Evolutionary conservation across 1,140 invertebrate genomes (phyloP), one percentile per base, ranked within the genome.

Genomic region (Bombus confusus): DNA sequence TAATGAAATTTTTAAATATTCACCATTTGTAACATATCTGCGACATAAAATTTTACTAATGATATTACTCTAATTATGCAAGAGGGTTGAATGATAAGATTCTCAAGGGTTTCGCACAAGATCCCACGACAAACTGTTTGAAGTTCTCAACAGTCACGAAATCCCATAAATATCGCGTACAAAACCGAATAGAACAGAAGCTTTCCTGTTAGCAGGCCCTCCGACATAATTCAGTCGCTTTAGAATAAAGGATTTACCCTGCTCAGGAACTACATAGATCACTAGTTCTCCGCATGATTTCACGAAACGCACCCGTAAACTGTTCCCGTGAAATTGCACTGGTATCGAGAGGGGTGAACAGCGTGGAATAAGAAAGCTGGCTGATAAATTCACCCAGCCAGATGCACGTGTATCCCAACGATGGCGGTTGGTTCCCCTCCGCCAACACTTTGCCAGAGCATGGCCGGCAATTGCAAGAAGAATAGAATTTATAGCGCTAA

Each of bases 401-500:
- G 57, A 62, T 39, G 43, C 69, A 57, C 77, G 80, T 82, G 41
- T 64, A 69, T 79, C 34, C 47, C 47, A 52, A 52, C 47, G 47
- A 52, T 52, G 47, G 47, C 68, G 31, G 43, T 28, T 43, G 8
- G 39, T 57, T 41, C 68, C 34, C n/a, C 34, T 69, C 34, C 74
- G 62, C 22, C 34, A 25, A 22, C 52, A 39, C 25, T 52, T 59
- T 41, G 39, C 41, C 5, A 22, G 5, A 13, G n/a, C 47, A 15
- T 25, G n/a, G 28, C 72, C 37, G 22, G 37, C 69, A 71, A 80
- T 80, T 75, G 74, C 72, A n/a, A 77, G 37, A 41, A 81, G 77
- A 87, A 87, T 78, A 77, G 86, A 87, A 87, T 87, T 87, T 87
- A 87, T 81, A 62, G 83, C 77, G 72, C 47, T 62, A 85, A 85